Percentiles rank a stretch among this genome's conserved stretches.
Evolutionary conservation across 2,113 vertebrate genomes (phyloP).

Genomic region (Piliocolobus tephrosceles): DNA sequence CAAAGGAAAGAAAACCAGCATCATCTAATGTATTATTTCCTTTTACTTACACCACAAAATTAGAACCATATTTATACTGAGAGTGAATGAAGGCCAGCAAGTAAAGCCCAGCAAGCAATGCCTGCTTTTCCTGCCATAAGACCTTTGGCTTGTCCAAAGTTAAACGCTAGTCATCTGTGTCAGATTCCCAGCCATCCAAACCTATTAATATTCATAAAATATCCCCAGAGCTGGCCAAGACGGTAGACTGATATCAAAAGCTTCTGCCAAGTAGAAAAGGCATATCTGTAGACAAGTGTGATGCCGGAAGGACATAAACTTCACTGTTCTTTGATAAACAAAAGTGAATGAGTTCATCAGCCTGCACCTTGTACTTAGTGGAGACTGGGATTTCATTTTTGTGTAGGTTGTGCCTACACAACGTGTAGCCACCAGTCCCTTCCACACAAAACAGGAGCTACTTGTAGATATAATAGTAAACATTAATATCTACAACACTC

Average conservation of each 20-base stretch:
- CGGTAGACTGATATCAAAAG: background rate
- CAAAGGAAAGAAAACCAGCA: background rate
- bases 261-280: background rate
- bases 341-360: background rate
- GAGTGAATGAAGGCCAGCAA: background rate
- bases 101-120: background rate
- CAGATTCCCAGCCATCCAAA: background rate
- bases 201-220: background rate
- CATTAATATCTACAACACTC: background rate
- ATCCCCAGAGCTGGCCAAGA: background rate
- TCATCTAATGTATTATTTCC: constrained; percentile 9
- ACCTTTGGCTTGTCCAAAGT: background rate
- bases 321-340: background rate
- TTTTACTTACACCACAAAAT: constrained; percentile 7
- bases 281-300: background rate
- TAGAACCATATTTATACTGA: background rate
- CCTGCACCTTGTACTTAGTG: background rate
- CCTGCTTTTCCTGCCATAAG: background rate
- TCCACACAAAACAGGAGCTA: background rate
- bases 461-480: background rate
- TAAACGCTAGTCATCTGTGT: background rate
- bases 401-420: fast-evolving
- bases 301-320: background rate
- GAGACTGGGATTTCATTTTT: background rate
- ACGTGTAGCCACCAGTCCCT: background rate